Base-by-base conservation (phyloP, 1,140 invertebrate genomes). In the Gonioctena quinquepunctata region DNA sequence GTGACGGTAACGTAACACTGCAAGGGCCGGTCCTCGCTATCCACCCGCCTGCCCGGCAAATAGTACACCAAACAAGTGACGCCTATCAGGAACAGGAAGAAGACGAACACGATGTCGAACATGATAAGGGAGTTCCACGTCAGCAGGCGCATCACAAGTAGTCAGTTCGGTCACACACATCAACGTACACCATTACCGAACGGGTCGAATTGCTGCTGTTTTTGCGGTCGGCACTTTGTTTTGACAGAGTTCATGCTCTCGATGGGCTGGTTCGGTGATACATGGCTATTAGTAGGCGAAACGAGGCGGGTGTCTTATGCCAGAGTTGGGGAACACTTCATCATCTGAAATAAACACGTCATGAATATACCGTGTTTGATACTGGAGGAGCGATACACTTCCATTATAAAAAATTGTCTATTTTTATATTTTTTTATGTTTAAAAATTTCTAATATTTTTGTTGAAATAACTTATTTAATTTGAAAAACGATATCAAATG, bases 101-200 rank as follows among this genome's bases (percentile, higher is more conserved):
- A 93, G 84, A 93, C 86, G 86, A 93, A 93, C 81, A 93, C 92
- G 81, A 93, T 88, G 85, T 93, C 91, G 88, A 93, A 93, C 91
- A 93, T 93, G 85, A 93, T 89, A 81, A 93, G 87, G 76, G 91
- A 93, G 85, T 93, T 93, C 84, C 93, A 88, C 86, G 90, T 91
- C 88, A 93, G 87, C 80, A 93, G 86, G 88, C 90, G 91, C 92
- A 93, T 93, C 52, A 54, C 52, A 54, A 23, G 52, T 21, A 3
- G n/a, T 18, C 18, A 5, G 52, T 54, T 16, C 19, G n/a, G 18
- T 21, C n/a, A 54, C 52, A 19, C 18, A 21, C 52, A 54, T 54
- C 11, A 54, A 54, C 52, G 19, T 54, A 54, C 52, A 54, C 52
- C 52, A 54, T 54, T 54, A 54, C 1, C 19, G 3, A 19, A 54